phyloP scores from a whole-genome alignment of 2,113 vertebrate species.

The Passer domesticus region DNA sequence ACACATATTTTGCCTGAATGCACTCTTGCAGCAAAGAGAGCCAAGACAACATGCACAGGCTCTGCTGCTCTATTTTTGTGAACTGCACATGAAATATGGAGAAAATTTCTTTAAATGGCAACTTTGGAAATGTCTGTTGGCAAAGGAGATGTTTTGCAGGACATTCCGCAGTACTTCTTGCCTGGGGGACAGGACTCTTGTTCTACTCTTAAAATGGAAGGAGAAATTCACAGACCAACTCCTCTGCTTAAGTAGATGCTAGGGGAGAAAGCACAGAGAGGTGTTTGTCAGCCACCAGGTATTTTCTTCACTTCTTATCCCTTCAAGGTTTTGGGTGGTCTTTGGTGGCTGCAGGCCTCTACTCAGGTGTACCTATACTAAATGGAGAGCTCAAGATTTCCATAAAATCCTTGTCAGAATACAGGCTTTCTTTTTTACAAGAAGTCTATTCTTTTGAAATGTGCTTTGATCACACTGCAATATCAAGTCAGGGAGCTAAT shows the following conservation, averaged over 20 bases:
- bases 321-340: not conserved
- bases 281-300: not conserved
- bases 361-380: not conserved
- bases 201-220: not conserved
- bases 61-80: not conserved
- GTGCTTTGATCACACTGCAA: not conserved
- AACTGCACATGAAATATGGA: not conserved
- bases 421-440: not conserved
- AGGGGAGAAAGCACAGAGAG: not conserved
- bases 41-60: not conserved
- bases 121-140: not conserved
- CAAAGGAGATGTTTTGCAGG: not conserved
- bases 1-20: not conserved
- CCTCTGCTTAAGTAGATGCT: not conserved
- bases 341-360: not conserved
- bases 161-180: not conserved
- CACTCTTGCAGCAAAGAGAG: not conserved
- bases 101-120: not conserved
- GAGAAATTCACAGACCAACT: not conserved
- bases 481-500: not conserved
- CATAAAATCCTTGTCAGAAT: not conserved
- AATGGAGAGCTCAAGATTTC: not conserved
- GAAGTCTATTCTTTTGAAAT: not conserved
- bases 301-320: not conserved
- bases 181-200: not conserved